Evolutionary conservation across 2,797 vertebrate genomes (phyloP).

Genomic region (Urophycis tenuis): DNA sequence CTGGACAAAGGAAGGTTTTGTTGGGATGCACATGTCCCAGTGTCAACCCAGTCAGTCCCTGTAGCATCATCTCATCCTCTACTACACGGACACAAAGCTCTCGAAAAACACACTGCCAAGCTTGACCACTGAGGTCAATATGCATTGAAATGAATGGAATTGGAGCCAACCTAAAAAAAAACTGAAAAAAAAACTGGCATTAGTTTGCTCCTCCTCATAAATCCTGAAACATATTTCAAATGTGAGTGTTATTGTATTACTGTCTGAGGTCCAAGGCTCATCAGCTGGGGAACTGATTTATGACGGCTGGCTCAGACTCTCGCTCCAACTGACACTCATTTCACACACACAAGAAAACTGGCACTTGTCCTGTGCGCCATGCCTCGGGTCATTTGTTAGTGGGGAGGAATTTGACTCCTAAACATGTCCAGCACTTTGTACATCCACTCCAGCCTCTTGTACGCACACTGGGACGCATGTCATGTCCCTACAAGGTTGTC

Average conservation of each 20-base stretch:
- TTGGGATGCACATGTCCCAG: slow-evolving; percentile 52
- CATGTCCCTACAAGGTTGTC: slow-evolving; percentile 3
- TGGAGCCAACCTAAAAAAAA: slow-evolving; percentile 18
- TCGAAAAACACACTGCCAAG: slow-evolving; percentile 10
- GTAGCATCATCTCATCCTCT: slow-evolving; percentile 34
- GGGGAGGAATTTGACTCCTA: slow-evolving; percentile 71
- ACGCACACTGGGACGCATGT: slow-evolving; percentile 4
- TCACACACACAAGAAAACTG: slow-evolving; percentile 37
- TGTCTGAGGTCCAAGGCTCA: slow-evolving; percentile 48
- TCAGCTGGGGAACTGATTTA: slow-evolving; percentile 41
- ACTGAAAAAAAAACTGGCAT: slow-evolving; percentile 12
- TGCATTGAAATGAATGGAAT: slow-evolving; percentile 14
- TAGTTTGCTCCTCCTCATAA: slow-evolving; percentile 36
- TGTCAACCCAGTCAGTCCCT: slow-evolving; percentile 30
- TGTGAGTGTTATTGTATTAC: slow-evolving; percentile 23
- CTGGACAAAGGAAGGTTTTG: slow-evolving; percentile 62
- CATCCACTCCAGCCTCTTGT: slow-evolving; percentile 35
- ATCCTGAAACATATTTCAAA: slow-evolving; percentile 28
- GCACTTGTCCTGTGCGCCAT: slow-evolving; percentile 48
- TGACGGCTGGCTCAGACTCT: slow-evolving; percentile 25
- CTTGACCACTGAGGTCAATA: not conserved
- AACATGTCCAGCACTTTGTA: slow-evolving; percentile 47
- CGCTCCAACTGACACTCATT: slow-evolving; percentile 52
- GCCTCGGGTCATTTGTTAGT: slow-evolving; percentile 62
- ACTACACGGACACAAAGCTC: slow-evolving; percentile 18